A percentile compares a stretch with the other conserved stretches of the same genome.
Conservation (phyloP, 2,888 invertebrate genomes). For the Lampropteryx suffumata region DNA sequence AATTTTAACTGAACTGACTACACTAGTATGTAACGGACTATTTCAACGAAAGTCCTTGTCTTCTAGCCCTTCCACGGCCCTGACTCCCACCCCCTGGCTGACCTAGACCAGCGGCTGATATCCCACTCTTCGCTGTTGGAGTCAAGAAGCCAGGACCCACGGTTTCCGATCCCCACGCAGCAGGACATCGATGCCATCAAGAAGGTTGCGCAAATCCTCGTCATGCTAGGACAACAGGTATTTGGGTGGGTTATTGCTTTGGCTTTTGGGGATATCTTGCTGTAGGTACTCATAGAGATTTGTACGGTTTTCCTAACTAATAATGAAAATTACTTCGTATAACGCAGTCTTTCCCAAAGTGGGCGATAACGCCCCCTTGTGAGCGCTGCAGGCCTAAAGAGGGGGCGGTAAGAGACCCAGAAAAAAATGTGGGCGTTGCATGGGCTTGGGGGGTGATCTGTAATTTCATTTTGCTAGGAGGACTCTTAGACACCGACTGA, state of each 20-base stretch:
- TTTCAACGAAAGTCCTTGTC: neutral
- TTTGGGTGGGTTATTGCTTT: slow-evolving; percentile 12
- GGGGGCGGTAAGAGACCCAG: too few species aligned
- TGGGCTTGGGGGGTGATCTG: too few species aligned
- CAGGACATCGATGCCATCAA: slow-evolving; percentile 67
- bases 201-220: slow-evolving; percentile 69
- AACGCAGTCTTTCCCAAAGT: too few species aligned
- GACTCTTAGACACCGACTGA: too few species aligned
- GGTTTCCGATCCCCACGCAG: slow-evolving; percentile 52
- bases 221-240: slow-evolving; percentile 72
- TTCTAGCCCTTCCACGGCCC: slow-evolving; percentile 31
- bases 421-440: too few species aligned
- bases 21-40: too few species aligned
- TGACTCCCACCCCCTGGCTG: slow-evolving; percentile 43
- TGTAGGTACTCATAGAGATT: too few species aligned
- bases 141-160: slow-evolving; percentile 36
- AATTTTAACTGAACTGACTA: too few species aligned
- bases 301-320: neutral
- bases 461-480: too few species aligned
- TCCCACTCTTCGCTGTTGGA: slow-evolving; percentile 42
- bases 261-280: neutral
- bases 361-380: too few species aligned
- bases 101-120: slow-evolving; percentile 45
- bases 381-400: too few species aligned
- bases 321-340: too few species aligned